Evolutionary conservation across 1,140 invertebrate genomes (phyloP).

Genomic region (Calycopis cecrops): DNA sequence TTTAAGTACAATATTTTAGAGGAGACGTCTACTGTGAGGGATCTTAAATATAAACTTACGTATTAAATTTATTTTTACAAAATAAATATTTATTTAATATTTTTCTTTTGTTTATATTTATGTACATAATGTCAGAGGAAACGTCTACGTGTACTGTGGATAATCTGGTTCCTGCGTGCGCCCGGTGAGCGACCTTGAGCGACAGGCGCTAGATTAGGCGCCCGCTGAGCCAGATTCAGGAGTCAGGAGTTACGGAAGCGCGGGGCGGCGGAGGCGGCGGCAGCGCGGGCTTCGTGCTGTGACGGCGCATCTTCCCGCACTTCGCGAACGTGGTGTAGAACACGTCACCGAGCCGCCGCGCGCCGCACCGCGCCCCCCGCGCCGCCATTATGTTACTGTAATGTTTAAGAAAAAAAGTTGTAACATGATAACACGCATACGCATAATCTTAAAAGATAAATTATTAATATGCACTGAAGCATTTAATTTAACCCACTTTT

Average conservation of each 20-base stretch:
- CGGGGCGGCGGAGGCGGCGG: slow-evolving; percentile 71
- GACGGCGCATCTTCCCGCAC: slow-evolving; percentile 94
- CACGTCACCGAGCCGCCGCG: slow-evolving; percentile 56
- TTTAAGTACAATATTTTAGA: no score
- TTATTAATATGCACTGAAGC: no score
- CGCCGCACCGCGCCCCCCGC: slow-evolving; percentile 76
- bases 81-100: no score
- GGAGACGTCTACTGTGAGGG: no score
- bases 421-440: no score
- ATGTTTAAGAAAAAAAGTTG: no score
- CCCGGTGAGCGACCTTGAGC: slow-evolving; percentile 59
- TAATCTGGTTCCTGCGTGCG: slow-evolving; percentile 68
- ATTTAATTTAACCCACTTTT: no score
- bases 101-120: slow-evolving; percentile 60
- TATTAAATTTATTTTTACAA: no score
- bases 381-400: no score
- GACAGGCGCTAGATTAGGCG: slow-evolving; percentile 79
- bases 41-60: no score
- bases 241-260: slow-evolving; percentile 54
- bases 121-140: slow-evolving; percentile 37
- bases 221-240: slow-evolving; percentile 80
- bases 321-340: slow-evolving; percentile 87
- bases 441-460: no score
- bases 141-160: slow-evolving; percentile 62
- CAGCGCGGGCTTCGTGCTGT: slow-evolving; percentile 94